These are phyloP conservation scores for Drosophila carrolli DNA, from an alignment of 1,140 invertebrate genomes.

Conservation along the genomic window DNA sequence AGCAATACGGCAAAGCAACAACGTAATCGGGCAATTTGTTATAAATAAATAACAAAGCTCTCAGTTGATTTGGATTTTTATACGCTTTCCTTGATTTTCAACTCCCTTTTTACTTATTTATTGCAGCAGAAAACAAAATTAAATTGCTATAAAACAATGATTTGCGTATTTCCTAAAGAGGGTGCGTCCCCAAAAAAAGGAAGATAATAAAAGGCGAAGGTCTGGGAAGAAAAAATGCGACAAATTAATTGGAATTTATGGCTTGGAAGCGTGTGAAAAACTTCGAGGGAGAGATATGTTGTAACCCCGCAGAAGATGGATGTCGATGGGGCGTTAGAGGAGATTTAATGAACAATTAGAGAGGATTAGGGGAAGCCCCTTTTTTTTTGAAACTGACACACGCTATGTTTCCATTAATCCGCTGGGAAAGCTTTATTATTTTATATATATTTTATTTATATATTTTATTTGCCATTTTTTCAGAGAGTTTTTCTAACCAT, in stretches of 20 bases:
- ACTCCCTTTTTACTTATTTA: conserved; percentile 53
- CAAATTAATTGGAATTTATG: conserved; percentile 80
- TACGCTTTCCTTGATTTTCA: conserved; percentile 1
- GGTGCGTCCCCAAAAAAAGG: conserved; percentile 27
- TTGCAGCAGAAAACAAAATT: conserved; percentile 56
- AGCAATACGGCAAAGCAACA: conserved; percentile 20
- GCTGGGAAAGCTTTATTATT: conserved; percentile 12
- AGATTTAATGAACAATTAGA: conserved; percentile 72
- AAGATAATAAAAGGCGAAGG: conserved; percentile 44
- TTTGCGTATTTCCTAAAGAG: conserved; percentile 53
- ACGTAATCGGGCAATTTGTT: conserved; percentile 60
- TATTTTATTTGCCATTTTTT: neutral
- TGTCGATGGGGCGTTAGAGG: conserved; percentile 26
- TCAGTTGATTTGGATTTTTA: conserved; percentile 33
- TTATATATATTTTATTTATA: too few relatives aligned
- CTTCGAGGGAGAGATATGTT: conserved; percentile 8
- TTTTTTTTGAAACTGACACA: conserved; percentile 23
- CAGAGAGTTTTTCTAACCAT: neutral
- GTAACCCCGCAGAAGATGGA: conserved; percentile 23
- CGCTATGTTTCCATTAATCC: conserved; percentile 13
- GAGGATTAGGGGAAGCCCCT: conserved; percentile 40
- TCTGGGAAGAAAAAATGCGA: conserved; percentile 64
- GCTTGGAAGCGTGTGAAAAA: conserved; percentile 54
- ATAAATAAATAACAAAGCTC: conserved; percentile 57
- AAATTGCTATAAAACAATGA: conserved; percentile 74